Percentiles rank a stretch among this genome's conserved stretches.
phyloP scores from a whole-genome alignment of 1,140 invertebrate species.

The Drosophila pandora region DNA sequence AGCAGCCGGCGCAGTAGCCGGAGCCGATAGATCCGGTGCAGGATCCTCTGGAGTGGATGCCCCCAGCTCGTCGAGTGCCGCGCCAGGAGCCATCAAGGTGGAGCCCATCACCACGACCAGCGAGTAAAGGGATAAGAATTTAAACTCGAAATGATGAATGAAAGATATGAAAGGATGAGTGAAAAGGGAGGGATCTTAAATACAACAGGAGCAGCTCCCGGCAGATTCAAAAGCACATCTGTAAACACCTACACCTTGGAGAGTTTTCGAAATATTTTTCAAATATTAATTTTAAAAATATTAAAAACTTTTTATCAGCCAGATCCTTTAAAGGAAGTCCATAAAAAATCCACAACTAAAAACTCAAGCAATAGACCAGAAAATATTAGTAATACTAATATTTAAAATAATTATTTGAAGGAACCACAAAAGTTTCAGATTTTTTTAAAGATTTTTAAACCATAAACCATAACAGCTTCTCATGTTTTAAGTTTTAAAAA shows the following conservation, averaged over 20 bases:
- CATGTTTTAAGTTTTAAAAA: neutral
- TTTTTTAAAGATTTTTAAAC: no score
- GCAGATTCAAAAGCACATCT: slow-evolving; percentile 3
- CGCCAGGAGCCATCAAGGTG: slow-evolving; percentile 83
- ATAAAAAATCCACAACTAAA: neutral
- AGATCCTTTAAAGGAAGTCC: neutral
- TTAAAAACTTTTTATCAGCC: neutral
- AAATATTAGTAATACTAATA: slow-evolving; percentile 3
- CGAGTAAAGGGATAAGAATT: slow-evolving; percentile 50
- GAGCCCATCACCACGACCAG: slow-evolving; percentile 85
- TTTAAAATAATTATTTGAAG: neutral
- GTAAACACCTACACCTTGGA: slow-evolving; percentile 14
- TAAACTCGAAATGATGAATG: slow-evolving; percentile 11
- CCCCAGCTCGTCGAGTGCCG: slow-evolving; percentile 25
- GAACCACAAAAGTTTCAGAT: neutral
- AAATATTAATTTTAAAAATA: neutral
- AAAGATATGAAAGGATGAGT: slow-evolving; percentile 19
- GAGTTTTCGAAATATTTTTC: neutral
- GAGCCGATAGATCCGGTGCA: slow-evolving; percentile 7
- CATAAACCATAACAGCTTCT: neutral
- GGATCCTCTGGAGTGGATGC: slow-evolving; percentile 17
- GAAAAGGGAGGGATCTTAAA: slow-evolving; percentile 3
- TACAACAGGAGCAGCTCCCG: slow-evolving; percentile 3
- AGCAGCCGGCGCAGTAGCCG: slow-evolving; percentile 1
- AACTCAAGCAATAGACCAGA: neutral